phyloP scores from a whole-genome alignment of 2,113 vertebrate species.

The Larimichthys crocea region DNA sequence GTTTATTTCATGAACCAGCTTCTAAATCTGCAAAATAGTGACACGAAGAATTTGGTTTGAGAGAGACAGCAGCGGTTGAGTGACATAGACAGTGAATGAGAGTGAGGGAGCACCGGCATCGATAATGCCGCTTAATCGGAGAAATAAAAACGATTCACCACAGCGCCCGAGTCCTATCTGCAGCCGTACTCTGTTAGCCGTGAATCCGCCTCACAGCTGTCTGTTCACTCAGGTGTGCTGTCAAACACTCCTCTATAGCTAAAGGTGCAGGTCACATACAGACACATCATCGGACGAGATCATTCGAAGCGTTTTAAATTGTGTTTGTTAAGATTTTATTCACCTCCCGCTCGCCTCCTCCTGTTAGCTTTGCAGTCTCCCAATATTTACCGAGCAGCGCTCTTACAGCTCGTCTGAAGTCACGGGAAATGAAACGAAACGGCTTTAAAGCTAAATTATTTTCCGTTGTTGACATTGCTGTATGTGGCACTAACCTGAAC shows the following conservation, averaged over 20 bases:
- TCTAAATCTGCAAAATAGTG: too few relatives aligned
- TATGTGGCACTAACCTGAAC: conserved; percentile 6
- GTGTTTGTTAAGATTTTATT: conserved; percentile 11
- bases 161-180: too few relatives aligned
- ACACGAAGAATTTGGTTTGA: too few relatives aligned
- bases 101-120: too few relatives aligned
- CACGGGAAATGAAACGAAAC: conserved; percentile 50
- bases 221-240: neutral
- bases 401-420: neutral
- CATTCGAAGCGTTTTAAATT: neutral
- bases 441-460: neutral
- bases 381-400: conserved; percentile 36
- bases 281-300: neutral
- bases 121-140: too few relatives aligned
- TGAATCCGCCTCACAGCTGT: conserved; percentile 24
- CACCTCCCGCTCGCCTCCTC: neutral
- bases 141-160: neutral
- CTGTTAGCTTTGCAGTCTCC: conserved; percentile 11
- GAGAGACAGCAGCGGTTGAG: too few relatives aligned
- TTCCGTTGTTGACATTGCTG: conserved; percentile 28
- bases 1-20: too few relatives aligned
- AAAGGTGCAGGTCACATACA: too few relatives aligned
- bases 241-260: neutral
- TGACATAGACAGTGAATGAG: too few relatives aligned
- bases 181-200: conserved; percentile 17